A percentile compares a stretch with the other conserved stretches of the same genome.
phyloP scores from a whole-genome alignment of 2,888 invertebrate genomes.

The Campoplex capitator region DNA sequence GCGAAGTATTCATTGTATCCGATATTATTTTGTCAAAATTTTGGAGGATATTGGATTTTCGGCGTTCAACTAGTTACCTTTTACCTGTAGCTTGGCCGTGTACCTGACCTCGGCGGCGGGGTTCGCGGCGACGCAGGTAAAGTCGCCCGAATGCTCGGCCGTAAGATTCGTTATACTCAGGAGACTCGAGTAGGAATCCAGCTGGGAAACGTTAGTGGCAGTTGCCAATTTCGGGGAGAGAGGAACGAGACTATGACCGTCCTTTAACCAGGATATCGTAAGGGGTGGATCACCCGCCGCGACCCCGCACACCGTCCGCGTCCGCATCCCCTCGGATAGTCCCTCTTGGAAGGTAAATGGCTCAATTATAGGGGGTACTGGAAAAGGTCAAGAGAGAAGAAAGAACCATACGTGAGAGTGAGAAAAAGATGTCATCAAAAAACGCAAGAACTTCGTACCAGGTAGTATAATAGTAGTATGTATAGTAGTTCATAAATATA shows the following conservation, averaged over 20 bases:
- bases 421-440: slow-evolving; percentile 85
- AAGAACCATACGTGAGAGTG: slow-evolving; percentile 87
- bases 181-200: slow-evolving; percentile 92
- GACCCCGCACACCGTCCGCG: slow-evolving; percentile 92
- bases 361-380: slow-evolving; percentile 94
- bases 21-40: slow-evolving; percentile 25
- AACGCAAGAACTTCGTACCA: slow-evolving; percentile 82
- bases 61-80: slow-evolving; percentile 88
- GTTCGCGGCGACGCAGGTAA: slow-evolving; percentile 92
- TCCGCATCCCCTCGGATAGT: slow-evolving; percentile 92
- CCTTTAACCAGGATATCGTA: slow-evolving; percentile 93
- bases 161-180: slow-evolving; percentile 91
- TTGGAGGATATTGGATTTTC: slow-evolving; percentile 72
- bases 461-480: slow-evolving; percentile 72
- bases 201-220: slow-evolving; percentile 89
- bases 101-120: slow-evolving; percentile 92
- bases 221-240: slow-evolving; percentile 88
- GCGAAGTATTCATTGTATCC: not conserved
- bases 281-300: slow-evolving; percentile 93
- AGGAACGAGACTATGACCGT: slow-evolving; percentile 87
- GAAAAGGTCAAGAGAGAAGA: slow-evolving; percentile 85
- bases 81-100: slow-evolving; percentile 92
- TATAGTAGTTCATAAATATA: slow-evolving; percentile 69
- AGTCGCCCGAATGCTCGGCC: slow-evolving; percentile 91
- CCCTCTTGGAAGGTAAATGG: slow-evolving; percentile 94